Percentiles rank a stretch among this genome's conserved stretches.
Conservation (phyloP, 1,140 invertebrate genomes). For the Ceratina japonica region DNA sequence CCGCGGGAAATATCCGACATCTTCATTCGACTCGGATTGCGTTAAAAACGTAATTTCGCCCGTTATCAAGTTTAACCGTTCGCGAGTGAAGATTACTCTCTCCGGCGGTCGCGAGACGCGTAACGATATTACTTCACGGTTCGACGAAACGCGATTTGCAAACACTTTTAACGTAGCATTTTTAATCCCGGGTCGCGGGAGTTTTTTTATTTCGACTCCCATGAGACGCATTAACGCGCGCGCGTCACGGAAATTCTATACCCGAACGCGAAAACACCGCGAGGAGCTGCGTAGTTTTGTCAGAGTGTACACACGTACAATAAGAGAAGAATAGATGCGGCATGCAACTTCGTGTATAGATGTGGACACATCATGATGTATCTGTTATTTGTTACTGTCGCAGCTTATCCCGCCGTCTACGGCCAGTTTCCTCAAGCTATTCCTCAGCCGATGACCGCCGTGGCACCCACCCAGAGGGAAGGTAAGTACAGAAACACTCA, state of each 20-base stretch:
- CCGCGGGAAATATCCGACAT: background rate
- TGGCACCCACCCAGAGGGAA: constrained; percentile 95
- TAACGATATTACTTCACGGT: too few relatives aligned
- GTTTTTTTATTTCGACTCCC: background rate
- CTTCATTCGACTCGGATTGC: background rate
- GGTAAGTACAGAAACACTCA: constrained; percentile 85
- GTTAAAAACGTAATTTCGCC: background rate
- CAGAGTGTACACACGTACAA: background rate
- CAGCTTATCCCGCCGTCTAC: constrained; percentile 96
- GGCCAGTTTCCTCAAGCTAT: constrained; percentile 97
- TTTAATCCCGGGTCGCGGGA: background rate
- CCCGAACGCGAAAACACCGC: background rate
- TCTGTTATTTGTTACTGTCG: constrained; percentile 82
- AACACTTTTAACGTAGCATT: background rate
- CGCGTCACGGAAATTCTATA: background rate
- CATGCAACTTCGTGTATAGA: constrained; percentile 69
- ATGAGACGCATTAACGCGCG: background rate
- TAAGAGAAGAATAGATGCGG: constrained; percentile 31
- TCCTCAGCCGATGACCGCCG: constrained; percentile 93
- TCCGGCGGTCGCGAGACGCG: background rate
- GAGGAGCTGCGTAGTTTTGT: background rate
- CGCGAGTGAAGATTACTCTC: background rate
- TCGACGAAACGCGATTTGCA: background rate
- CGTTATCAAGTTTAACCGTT: background rate
- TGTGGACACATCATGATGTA: constrained; percentile 71